Evolutionary conservation across 2,888 invertebrate species (phyloP).

Genomic region (Drosophila diplacantha): DNA sequence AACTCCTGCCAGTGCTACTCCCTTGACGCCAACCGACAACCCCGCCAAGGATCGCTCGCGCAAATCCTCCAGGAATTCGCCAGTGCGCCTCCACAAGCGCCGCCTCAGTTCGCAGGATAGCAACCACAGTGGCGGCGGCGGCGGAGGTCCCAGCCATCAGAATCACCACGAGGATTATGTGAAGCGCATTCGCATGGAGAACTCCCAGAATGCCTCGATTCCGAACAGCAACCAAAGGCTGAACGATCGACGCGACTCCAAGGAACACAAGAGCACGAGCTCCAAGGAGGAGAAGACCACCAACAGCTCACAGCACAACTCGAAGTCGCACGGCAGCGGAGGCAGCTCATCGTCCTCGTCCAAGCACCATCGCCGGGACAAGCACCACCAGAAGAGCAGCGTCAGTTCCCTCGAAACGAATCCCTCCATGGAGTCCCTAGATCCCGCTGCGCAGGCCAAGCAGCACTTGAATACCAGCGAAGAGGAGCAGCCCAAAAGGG

Average conservation of each 20-base stretch:
- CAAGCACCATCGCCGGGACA: slow-evolving; percentile 66
- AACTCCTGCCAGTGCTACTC: slow-evolving; percentile 5
- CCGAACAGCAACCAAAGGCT: slow-evolving; percentile 48
- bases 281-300: slow-evolving; percentile 53
- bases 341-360: slow-evolving; percentile 54
- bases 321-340: slow-evolving; percentile 47
- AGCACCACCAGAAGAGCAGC: slow-evolving; percentile 75
- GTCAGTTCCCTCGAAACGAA: slow-evolving; percentile 37
- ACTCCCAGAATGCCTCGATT: slow-evolving; percentile 27
- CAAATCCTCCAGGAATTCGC: slow-evolving; percentile 74
- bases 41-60: slow-evolving; percentile 68
- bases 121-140: slow-evolving; percentile 56
- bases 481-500: slow-evolving; percentile 61
- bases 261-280: slow-evolving; percentile 51
- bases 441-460: slow-evolving; percentile 13
- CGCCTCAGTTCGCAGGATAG: slow-evolving; percentile 88
- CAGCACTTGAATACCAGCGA: slow-evolving; percentile 57
- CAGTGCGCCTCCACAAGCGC: slow-evolving; percentile 80
- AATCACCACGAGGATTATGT: slow-evolving; percentile 69
- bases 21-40: slow-evolving; percentile 5
- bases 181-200: slow-evolving; percentile 75
- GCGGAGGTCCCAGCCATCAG: slow-evolving; percentile 19
- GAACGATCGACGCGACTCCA: slow-evolving; percentile 66
- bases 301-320: slow-evolving; percentile 26
- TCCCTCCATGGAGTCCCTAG: slow-evolving; percentile 21